These are phyloP conservation scores for Lacanobia oleracea DNA, from an alignment of 2,888 invertebrate species.

Conservation along the genomic window DNA sequence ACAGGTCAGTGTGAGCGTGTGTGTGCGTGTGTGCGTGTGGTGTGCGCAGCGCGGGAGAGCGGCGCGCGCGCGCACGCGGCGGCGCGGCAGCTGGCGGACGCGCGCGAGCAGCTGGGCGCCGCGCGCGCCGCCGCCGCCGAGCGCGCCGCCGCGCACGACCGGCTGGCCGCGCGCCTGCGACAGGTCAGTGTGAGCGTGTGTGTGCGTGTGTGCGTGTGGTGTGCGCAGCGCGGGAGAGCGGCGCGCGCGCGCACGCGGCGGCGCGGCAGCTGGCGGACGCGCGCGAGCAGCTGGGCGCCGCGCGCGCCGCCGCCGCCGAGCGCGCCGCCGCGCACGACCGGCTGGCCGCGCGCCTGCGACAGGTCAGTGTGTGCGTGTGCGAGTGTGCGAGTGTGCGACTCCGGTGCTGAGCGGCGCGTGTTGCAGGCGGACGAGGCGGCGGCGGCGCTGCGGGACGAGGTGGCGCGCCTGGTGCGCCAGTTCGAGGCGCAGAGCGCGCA, in stretches of 20 bases:
- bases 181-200: too few species aligned
- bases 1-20: too few species aligned
- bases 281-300: conserved; percentile 57
- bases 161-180: too few species aligned
- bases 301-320: conserved; percentile 58
- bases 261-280: conserved; percentile 68
- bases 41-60: too few species aligned
- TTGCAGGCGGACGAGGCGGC: conserved; percentile 63
- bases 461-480: conserved; percentile 62
- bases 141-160: too few species aligned
- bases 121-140: too few species aligned
- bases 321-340: conserved; percentile 55
- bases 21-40: too few species aligned
- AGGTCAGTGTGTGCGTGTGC: conserved; percentile 31
- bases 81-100: too few species aligned
- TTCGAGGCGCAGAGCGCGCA: conserved; percentile 62
- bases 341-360: conserved; percentile 25
- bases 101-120: too few species aligned
- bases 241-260: conserved; percentile 54
- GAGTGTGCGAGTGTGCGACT: conserved; percentile 59
- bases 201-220: too few species aligned
- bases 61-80: too few species aligned
- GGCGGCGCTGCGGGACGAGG: conserved; percentile 67
- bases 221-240: conserved; percentile 7
- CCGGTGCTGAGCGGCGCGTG: conserved; percentile 1